These are phyloP conservation scores for Rhadinocentrus ornatus DNA, from an alignment of 2,797 vertebrate species.

Conservation along the genomic window DNA sequence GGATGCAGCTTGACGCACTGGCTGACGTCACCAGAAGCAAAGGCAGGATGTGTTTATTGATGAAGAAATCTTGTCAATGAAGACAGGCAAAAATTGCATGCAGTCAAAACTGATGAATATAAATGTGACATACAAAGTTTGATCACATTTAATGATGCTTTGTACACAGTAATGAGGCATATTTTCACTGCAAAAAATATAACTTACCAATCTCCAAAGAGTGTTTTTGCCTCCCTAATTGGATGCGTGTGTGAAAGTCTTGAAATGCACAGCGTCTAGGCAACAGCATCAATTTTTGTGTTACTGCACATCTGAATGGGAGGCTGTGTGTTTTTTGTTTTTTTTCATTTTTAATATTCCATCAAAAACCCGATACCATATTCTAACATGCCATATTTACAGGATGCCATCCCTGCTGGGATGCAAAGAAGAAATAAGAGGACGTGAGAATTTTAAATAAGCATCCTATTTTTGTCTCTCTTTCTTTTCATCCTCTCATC, in stretches of 20 bases:
- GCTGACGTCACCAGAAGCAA: slow-evolving; percentile 65
- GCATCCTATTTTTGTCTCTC: slow-evolving; percentile 50
- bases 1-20: slow-evolving; percentile 70
- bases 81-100: not conserved
- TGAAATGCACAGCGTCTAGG: slow-evolving; percentile 41
- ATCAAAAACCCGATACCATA: not conserved
- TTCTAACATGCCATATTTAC: not conserved
- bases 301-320: slow-evolving; percentile 20
- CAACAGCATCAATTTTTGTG: slow-evolving; percentile 46
- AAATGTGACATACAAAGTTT: not conserved
- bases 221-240: slow-evolving; percentile 30
- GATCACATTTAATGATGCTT: not conserved
- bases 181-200: slow-evolving; percentile 4
- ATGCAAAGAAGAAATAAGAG: slow-evolving; percentile 25
- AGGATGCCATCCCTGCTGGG: slow-evolving; percentile 15
- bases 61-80: slow-evolving; percentile 57
- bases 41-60: slow-evolving; percentile 61
- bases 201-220: not conserved
- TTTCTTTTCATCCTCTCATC: slow-evolving; percentile 44
- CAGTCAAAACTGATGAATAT: slow-evolving; percentile 3
- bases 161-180: slow-evolving; percentile 1
- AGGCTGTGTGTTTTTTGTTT: slow-evolving; percentile 7
- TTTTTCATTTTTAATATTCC: slow-evolving; percentile 6
- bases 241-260: slow-evolving; percentile 17
- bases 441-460: slow-evolving; percentile 27